phyloP scores from a whole-genome alignment of 92 coral and sea anemone genomes.

The Parazoanthus atlanticus region DNA sequence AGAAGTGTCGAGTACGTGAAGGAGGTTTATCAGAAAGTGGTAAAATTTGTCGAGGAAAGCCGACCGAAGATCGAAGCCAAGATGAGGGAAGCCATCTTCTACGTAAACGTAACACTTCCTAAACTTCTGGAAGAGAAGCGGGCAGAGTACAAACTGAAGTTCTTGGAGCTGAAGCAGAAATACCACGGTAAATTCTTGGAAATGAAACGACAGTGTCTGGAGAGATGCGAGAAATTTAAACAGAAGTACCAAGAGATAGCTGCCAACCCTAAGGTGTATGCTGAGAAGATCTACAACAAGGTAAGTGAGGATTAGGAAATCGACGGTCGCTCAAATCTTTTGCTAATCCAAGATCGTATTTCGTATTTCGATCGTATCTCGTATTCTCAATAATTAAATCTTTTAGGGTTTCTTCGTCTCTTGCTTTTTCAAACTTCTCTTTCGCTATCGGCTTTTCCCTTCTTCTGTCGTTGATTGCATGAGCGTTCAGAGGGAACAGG shows the following conservation, averaged over 20 bases:
- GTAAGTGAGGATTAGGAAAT: background rate
- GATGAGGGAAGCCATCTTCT: constrained; percentile 60
- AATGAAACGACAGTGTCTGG: constrained; percentile 2
- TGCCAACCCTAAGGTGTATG: constrained; percentile 50
- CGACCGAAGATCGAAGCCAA: constrained; percentile 70
- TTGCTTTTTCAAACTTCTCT: too few relatives aligned
- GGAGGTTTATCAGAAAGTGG: constrained; percentile 60
- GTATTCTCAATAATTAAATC: too few relatives aligned
- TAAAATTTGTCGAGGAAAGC: constrained; percentile 52
- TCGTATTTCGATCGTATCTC: too few relatives aligned
- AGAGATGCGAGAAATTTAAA: constrained; percentile 37
- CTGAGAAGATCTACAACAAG: constrained; percentile 39
- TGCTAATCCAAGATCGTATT: too few relatives aligned
- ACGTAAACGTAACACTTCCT: constrained; percentile 79
- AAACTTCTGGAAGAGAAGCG: constrained; percentile 58
- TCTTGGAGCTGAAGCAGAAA: constrained; percentile 36
- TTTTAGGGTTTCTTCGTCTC: too few relatives aligned
- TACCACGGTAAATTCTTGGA: constrained; percentile 16
- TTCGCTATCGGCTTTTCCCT: too few relatives aligned
- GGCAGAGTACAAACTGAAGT: constrained; percentile 50
- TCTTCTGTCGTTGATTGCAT: too few relatives aligned
- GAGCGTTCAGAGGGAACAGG: too few relatives aligned
- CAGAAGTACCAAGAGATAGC: constrained; percentile 35
- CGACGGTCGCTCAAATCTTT: background rate
- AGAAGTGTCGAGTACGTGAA: constrained; percentile 45